Evolutionary conservation across 2,113 vertebrate species (phyloP), one percentile per base, ranked within the genome.

Genomic region (Vicugna pacos): DNA sequence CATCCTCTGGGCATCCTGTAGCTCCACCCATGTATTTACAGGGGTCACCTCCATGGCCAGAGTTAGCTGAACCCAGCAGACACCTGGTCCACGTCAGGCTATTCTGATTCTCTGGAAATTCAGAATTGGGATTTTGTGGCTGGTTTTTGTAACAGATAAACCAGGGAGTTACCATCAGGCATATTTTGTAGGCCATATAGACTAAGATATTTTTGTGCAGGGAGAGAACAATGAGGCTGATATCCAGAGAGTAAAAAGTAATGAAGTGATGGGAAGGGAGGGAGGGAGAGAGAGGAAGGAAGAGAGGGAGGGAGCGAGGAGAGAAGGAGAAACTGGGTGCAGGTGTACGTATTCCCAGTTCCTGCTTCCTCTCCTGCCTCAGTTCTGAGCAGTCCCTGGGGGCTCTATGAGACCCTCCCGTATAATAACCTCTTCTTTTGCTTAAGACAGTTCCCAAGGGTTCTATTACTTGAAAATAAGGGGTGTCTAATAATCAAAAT

Each of bases 391-490:
- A 54, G n/a, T n/a, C 73, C 22, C 79, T 38, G 32, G 50, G 83
- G 46, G 35, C 14, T 81, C 58, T 28, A 0, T 0, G 35, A 69
- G 56, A 4, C n/a, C 3, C n/a, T 92, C 42, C 58, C 46, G 52
- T 4, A 6, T 13, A 24, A 30, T 0, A 70, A 24, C 52, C 69
- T 70, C 38, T 17, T 80, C 9, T 65, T 35, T 84, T 62, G 24
- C 48, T 80, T 30, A 76, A 76, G 52, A 30, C 19, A 60, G 24
- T 77, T 83, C 73, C 92, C n/a, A 38, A n/a, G 17, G 15, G 24
- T 89, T 89, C 65, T 60, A 14, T 20, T n/a, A 54, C 64, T 83
- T 72, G 80, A 72, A 94, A 90, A 54, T 26, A 72, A 60, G 52
- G 48, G 46, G 35, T 94, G 83, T 83, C 35, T 93, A 65, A 32